Base-by-base conservation (phyloP, 92 coral and sea anemone genomes). In the Palythoa heliodiscus region DNA sequence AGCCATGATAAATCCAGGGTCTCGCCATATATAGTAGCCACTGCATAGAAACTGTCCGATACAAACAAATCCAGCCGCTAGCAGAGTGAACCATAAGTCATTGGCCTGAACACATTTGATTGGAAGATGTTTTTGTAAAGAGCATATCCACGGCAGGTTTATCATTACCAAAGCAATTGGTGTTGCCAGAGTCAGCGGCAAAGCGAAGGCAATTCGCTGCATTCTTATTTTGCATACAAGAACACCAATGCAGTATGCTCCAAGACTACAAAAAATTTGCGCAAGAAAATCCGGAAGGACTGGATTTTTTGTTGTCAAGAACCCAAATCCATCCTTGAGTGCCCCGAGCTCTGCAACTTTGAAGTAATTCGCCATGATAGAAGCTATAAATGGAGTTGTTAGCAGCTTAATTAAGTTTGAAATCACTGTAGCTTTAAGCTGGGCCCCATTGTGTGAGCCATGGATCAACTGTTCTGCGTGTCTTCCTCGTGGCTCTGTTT, bases 151-250 rank as follows among this genome's bases (percentile, higher is more conserved):
- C 50, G 7, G 50, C 50, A 43, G 0, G 50, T 43, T 43, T 43
- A 43, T 43, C 7, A 43, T 43, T 43, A 43, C 50, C 50, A 77
- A 15, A n/a, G 69, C 75, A 25, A 84, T 71, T 19, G 95, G 98
- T 39, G 98, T 95, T 40, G 95, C 91, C 35, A 93, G 37, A 22
- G 86, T 48, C 82, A 95, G 75, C 11, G 98, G 98, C 8, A 91
- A 58, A 7, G 95, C 93, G 75, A 93, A 95, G 40, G 94, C 97
- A 11, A 87, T 29, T 22, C 87, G 76, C 75, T 95, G 98, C 76
- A 93, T 86, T 52, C 97, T 91, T 90, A 95, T 91, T 1, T 93
- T 76, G 76, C 98, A 95, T 50, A 97, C 94, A 29, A 95, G 74
- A 48, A 80, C 77, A 37, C 93, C 94, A 61, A 91, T 47, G 71